These are phyloP conservation scores for Cephonodes hylas DNA, from an alignment of 2,888 invertebrate genomes.

Conservation along the genomic window DNA sequence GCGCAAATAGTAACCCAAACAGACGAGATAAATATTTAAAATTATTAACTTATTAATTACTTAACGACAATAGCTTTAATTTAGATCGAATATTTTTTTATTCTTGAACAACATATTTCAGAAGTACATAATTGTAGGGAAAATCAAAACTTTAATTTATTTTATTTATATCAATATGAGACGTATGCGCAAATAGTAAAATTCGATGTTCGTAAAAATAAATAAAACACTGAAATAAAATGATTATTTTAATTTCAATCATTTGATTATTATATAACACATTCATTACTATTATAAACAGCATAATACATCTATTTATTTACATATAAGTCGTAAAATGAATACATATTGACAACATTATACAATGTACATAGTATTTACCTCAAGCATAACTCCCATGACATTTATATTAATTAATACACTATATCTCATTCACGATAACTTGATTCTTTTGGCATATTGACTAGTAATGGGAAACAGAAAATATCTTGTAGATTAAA, in stretches of 20 bases:
- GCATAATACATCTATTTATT: constrained; percentile 4
- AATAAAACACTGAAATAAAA: background rate
- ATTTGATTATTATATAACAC: background rate
- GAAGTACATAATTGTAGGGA: no score
- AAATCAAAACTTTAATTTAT: no score
- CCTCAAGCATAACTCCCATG: background rate
- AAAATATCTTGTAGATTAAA: no score
- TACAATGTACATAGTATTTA: background rate
- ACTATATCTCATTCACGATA: no score
- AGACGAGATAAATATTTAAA: constrained; percentile 11
- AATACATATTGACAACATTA: background rate
- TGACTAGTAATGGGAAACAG: no score
- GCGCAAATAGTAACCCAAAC: constrained; percentile 45
- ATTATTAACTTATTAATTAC: background rate
- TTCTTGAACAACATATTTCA: no score
- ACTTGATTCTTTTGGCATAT: no score
- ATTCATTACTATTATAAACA: constrained; percentile 3
- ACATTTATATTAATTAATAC: background rate
- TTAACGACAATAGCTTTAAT: no score
- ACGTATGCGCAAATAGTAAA: no score
- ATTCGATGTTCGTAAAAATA: background rate
- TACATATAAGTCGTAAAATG: constrained; percentile 7
- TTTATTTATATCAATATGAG: no score
- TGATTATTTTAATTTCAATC: background rate
- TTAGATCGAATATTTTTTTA: background rate